Conservation (phyloP, 2,797 vertebrate species). For the Cetoscarus ocellatus region DNA sequence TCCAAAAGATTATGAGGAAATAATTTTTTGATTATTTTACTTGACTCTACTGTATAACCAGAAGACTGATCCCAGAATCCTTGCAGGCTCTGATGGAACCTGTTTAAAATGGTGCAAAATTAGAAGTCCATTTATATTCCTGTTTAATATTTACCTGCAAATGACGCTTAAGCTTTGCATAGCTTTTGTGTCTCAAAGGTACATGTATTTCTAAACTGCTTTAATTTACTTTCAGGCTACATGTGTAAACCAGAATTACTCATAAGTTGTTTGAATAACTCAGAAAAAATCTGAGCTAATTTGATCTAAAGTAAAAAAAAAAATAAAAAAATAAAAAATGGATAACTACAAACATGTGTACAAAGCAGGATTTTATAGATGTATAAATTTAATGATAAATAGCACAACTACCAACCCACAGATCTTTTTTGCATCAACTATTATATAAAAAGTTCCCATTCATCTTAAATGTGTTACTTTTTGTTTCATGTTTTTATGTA, state of each 20-base stretch:
- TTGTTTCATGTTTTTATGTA: not conserved
- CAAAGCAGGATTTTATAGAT: conserved; percentile 40
- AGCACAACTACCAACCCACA: not conserved
- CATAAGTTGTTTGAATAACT: not conserved
- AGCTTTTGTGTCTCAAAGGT: conserved; percentile 13
- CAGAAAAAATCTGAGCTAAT: conserved; percentile 31
- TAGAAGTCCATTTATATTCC: conserved; percentile 8
- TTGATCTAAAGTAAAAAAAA: not conserved
- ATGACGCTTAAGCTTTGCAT: conserved; percentile 17
- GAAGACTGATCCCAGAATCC: no score
- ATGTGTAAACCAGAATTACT: not conserved
- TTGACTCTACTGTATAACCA: no score
- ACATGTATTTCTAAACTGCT: conserved; percentile 16
- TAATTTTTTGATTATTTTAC: no score
- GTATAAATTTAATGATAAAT: conserved; percentile 30
- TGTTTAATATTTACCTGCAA: conserved; percentile 24
- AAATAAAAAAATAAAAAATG: no score
- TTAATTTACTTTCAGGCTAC: conserved; percentile 21
- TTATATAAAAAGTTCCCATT: not conserved
- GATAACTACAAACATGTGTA: conserved; percentile 19
- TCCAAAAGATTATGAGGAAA: no score
- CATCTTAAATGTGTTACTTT: no score
- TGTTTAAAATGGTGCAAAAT: conserved; percentile 18
- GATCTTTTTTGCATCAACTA: conserved; percentile 2
- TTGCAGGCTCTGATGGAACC: conserved; percentile 22